phyloP scores from a whole-genome alignment of 2,113 vertebrate species.

The Cettia cetti region DNA sequence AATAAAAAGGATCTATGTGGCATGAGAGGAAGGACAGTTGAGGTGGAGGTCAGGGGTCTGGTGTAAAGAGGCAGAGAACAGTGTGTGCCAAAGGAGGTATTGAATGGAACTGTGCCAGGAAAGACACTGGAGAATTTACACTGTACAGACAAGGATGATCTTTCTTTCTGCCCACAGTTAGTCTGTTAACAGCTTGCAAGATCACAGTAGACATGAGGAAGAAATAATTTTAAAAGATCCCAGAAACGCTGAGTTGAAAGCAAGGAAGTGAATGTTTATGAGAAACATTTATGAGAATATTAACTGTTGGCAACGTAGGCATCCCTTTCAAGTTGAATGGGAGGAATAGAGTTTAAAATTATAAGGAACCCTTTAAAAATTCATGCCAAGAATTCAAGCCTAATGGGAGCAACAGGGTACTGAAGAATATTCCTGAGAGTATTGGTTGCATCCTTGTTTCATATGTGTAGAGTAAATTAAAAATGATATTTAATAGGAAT shows the following conservation, averaged over 20 bases:
- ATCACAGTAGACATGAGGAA: conserved; percentile 40
- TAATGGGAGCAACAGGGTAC: not conserved
- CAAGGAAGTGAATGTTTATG: conserved; percentile 17
- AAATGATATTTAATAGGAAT: not conserved
- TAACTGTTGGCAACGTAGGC: not conserved
- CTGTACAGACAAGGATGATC: not conserved
- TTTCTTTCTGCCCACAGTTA: conserved; percentile 33
- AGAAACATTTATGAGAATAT: conserved; percentile 26
- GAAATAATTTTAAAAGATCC: conserved; percentile 38
- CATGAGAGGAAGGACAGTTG: not conserved
- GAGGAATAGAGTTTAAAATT: not conserved
- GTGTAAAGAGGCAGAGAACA: not conserved
- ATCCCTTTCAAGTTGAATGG: conserved; percentile 14
- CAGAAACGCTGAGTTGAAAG: conserved; percentile 26
- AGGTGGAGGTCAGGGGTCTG: not conserved
- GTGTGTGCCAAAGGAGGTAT: not conserved
- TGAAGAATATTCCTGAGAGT: not conserved
- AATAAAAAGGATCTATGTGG: not conserved
- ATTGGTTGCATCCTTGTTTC: not conserved
- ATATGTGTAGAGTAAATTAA: not conserved
- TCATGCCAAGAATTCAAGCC: not conserved
- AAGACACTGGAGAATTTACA: not conserved
- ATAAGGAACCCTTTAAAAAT: conserved; percentile 8
- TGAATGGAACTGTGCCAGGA: not conserved
- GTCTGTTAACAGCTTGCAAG: conserved; percentile 44